Conservation (phyloP, 2,888 invertebrate genomes). For the Sesia apiformis region DNA sequence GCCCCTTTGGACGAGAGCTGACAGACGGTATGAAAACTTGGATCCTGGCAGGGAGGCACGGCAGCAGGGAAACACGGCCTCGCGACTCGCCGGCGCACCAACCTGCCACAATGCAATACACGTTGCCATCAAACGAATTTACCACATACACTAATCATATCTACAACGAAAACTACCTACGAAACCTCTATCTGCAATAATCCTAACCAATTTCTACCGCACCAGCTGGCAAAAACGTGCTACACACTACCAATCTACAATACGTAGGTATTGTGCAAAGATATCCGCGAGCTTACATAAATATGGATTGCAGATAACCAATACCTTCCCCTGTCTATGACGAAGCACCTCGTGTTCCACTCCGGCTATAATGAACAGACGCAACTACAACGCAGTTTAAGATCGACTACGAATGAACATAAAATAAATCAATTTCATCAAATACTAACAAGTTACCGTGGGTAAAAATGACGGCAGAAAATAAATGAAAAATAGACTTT, state of each 20-base stretch:
- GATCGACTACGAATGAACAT: slow-evolving; percentile 40
- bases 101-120: slow-evolving; percentile 52
- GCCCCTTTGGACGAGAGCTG: slow-evolving; percentile 87
- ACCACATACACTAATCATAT: slow-evolving; percentile 16
- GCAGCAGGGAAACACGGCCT: slow-evolving; percentile 47
- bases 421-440: slow-evolving; percentile 54
- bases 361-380: slow-evolving; percentile 26
- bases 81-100: slow-evolving; percentile 54
- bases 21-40: slow-evolving; percentile 65
- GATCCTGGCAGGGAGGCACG: slow-evolving; percentile 52
- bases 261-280: slow-evolving; percentile 33
- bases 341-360: slow-evolving; percentile 50
- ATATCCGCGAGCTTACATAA: slow-evolving; percentile 24
- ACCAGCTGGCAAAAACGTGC: slow-evolving; percentile 75
- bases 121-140: slow-evolving; percentile 20
- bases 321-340: slow-evolving; percentile 65
- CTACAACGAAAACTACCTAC: slow-evolving; percentile 11
- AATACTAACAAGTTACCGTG: slow-evolving; percentile 51
- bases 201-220: slow-evolving; percentile 51
- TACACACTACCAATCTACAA: slow-evolving; percentile 31
- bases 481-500: slow-evolving; percentile 71
- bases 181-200: slow-evolving; percentile 15
- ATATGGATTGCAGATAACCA: slow-evolving; percentile 59
- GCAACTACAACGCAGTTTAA: slow-evolving; percentile 34
- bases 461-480: slow-evolving; percentile 67